Evolutionary conservation across 2,888 invertebrate species (phyloP).

Genomic region (Galeopsomyia nigrocyanea): DNA sequence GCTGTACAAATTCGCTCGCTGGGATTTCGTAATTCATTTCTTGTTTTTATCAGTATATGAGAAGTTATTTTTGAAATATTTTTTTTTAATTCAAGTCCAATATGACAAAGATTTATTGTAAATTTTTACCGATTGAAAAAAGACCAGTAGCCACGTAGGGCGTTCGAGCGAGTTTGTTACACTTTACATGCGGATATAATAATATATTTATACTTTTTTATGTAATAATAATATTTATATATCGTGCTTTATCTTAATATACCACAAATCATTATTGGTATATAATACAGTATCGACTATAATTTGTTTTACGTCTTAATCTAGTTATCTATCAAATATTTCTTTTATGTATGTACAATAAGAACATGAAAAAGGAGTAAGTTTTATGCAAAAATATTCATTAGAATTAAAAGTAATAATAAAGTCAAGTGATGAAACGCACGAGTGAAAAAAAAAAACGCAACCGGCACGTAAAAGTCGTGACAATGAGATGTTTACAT

Average conservation of each 20-base stretch:
- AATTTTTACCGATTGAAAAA: background rate
- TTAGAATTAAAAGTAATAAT: conserved; percentile 47
- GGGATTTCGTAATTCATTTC: conserved; percentile 1
- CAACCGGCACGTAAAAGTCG: conserved; percentile 24
- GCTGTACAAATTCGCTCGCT: conserved; percentile 40
- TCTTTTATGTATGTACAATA: conserved; percentile 64
- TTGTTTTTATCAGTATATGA: background rate
- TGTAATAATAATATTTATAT: conserved; percentile 48
- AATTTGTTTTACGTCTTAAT: conserved; percentile 58
- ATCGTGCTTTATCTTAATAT: conserved; percentile 57
- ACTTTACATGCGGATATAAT: conserved; percentile 39
- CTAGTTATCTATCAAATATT: conserved; percentile 64
- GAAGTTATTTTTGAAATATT: background rate
- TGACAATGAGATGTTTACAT: conserved; percentile 3
- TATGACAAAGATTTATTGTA: background rate
- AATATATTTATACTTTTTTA: conserved; percentile 51
- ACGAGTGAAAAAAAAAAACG: conserved; percentile 34
- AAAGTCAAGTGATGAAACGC: conserved; percentile 39
- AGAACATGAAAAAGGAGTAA: conserved; percentile 56
- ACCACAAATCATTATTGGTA: conserved; percentile 64
- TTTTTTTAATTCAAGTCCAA: background rate
- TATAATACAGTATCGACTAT: conserved; percentile 67
- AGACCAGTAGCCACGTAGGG: conserved; percentile 10
- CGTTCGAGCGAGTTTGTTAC: conserved; percentile 36
- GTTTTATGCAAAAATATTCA: conserved; percentile 39